Evolutionary conservation across 2,888 invertebrate species (phyloP).

Genomic region (Dyspetes luteomarginatus): DNA sequence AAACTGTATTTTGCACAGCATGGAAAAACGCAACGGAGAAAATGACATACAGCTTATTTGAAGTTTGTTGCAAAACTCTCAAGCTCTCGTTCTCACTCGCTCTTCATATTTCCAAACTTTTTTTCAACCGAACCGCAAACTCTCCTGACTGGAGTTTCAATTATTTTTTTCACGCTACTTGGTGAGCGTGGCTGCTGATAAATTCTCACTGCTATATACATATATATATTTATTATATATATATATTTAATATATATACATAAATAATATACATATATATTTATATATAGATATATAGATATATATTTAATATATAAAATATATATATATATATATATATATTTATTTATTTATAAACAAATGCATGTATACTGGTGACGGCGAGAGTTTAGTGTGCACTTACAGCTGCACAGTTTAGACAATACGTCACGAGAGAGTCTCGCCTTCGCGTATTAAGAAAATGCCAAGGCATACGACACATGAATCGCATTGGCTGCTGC

Average conservation of each 20-base stretch:
- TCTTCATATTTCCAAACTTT: constrained; percentile 56
- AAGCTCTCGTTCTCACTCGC: constrained; percentile 31
- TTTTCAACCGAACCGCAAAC: constrained; percentile 24
- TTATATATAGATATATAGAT: neutral
- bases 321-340: no score
- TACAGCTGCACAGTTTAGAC: constrained; percentile 52
- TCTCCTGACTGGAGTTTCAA: constrained; percentile 65
- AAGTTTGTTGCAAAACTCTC: constrained; percentile 14
- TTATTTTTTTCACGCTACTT: constrained; percentile 66
- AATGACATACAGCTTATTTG: constrained; percentile 6
- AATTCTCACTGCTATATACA: no score
- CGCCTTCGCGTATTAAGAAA: constrained; percentile 78
- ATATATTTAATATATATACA: neutral
- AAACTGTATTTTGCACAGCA: no score
- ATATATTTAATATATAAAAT: no score
- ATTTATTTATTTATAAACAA: neutral
- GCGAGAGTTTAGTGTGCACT: neutral
- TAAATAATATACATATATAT: neutral
- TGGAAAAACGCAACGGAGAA: constrained; percentile 20
- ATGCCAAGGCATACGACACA: constrained; percentile 78
- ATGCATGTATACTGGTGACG: neutral
- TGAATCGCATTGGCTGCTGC: constrained; percentile 77
- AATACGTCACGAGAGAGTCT: constrained; percentile 74
- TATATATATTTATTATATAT: neutral
- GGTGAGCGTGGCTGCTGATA: no score